Percentiles rank a stretch among this genome's conserved stretches.
These are phyloP conservation scores for Lutjanus campechanus DNA, from an alignment of 2,797 vertebrate species.

Conservation along the genomic window DNA sequence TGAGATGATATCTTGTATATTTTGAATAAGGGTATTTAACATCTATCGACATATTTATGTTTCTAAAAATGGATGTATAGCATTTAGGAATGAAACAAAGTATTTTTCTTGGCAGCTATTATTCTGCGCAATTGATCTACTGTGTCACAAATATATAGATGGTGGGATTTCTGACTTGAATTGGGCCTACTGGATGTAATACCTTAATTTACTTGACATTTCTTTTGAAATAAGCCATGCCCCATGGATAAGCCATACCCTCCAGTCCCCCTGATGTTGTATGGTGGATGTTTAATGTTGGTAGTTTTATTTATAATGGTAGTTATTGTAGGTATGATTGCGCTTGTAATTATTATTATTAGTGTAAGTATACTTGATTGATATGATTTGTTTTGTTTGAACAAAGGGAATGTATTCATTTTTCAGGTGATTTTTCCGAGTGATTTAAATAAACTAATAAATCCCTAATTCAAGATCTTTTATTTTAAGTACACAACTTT, in stretches of 20 bases:
- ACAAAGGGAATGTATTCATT: slow-evolving; percentile 85
- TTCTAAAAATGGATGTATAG: slow-evolving; percentile 76
- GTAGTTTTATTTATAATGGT: slow-evolving; percentile 81
- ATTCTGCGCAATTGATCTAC: slow-evolving; percentile 80
- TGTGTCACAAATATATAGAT: slow-evolving; percentile 73
- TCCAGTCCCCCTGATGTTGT: slow-evolving; percentile 78
- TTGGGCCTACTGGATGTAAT: slow-evolving; percentile 82
- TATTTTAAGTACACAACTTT: slow-evolving; percentile 17
- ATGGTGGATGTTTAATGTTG: slow-evolving; percentile 82
- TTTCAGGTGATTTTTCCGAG: slow-evolving; percentile 82
- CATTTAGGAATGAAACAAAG: slow-evolving; percentile 67
- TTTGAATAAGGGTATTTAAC: slow-evolving; percentile 66
- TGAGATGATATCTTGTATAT: slow-evolving; percentile 73
- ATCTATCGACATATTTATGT: slow-evolving; percentile 70
- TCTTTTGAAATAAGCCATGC: slow-evolving; percentile 85
- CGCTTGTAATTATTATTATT: slow-evolving; percentile 80
- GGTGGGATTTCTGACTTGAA: slow-evolving; percentile 74
- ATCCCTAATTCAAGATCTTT: slow-evolving; percentile 63
- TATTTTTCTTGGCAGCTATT: slow-evolving; percentile 82
- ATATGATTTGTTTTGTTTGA: slow-evolving; percentile 82
- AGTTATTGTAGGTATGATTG: slow-evolving; percentile 84
- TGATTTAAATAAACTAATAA: slow-evolving; percentile 85
- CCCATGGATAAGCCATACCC: slow-evolving; percentile 85
- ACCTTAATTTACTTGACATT: slow-evolving; percentile 82
- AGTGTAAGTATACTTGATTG: slow-evolving; percentile 80